Base-by-base conservation (phyloP, 2,113 vertebrate species). In the Odontesthes bonariensis region DNA sequence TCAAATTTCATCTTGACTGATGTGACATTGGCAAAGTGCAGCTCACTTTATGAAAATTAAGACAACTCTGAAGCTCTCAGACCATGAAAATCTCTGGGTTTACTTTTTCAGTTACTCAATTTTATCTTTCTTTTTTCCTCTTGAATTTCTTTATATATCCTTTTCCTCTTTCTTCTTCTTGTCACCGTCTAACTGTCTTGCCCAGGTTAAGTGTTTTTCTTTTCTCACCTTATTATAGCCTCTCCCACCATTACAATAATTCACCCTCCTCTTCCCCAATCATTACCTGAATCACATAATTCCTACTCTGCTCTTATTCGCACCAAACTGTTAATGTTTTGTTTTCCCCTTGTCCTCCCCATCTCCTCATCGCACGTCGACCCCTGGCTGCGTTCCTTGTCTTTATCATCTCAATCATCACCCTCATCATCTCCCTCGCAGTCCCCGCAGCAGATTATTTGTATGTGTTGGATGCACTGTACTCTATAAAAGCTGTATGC, bases 401-500 rank as follows among this genome's bases (percentile, higher is more conserved):
- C 81, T 82, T 86, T 84, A 75, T 84, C 86, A 49, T 73, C 68
- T 57, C 51, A 67, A 11, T 53, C 87, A 82, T 69, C 64, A 19
- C 73, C 79, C 69, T 71, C 82, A 86, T 89, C 83, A 83, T 82
- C 79, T 73, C 68, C 16, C 66, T 76, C 60, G 11, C 54, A 57
- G 72, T 38, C 79, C 68, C 72, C 9, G 4, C 10, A 8, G 76
- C 3, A 12, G 63, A 49, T 65, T 85, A 82, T 87, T 89, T 88
- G 78, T 90, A 84, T 81, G 80, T 81, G 83, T 63, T 63, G 79
- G 75, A 77, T 68, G 79, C 44, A 14, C 75, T 58, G 73, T 74
- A 70, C 74, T 81, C 81, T 68, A 73, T 85, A 86, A 89, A 83
- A 85, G 80, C 83, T 5, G 63, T 90, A 91, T 88, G 90, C 89